Base-by-base conservation (phyloP, 2,888 invertebrate genomes). In the Lottia scabra region DNA sequence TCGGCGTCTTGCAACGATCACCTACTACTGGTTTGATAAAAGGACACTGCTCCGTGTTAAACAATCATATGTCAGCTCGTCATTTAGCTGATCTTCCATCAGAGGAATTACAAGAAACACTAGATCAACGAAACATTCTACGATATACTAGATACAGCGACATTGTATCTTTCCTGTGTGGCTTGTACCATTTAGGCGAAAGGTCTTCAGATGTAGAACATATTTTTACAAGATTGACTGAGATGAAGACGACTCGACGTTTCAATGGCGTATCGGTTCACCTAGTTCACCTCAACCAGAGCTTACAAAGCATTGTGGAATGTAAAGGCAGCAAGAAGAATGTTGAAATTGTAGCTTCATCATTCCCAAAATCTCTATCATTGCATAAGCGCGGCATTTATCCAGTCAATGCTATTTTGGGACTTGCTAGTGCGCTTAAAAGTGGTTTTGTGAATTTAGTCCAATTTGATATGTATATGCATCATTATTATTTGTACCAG, bases 1-100 rank as follows among this genome's bases (percentile, higher is more conserved):
- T 56, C 0, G 56, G 56, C 19, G 15, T 56, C 12, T 27, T 67
- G 43, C 45, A 45, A 16, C 23, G 15, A 19, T 44, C 27, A 23
- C 12, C n/a, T 2, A 48, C 15, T 1, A 45, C 16, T 19, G 66
- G 43, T 13, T 71, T 72, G 19, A 76, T 80, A 74, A 78, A 68
- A 67, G 83, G 83, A 45, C 66, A 80, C 0, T 82, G 82, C 68
- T 77, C 78, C 27, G 63, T 83, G 3, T 73, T 84, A 38, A 77
- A 80, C 27, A 84, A 86, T 66, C 85, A 83, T 70, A 77, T 87
- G 63, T 83, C 85, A 12, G 85, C 86, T 0, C 68, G 78, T 8
- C 78, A 82, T 67, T 76, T 87, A 63, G 79, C 81, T 13, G 81
- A 82, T 65, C 79, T 81, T 75, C 73, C 76, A 23, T 68, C 71